Base-by-base conservation (phyloP, 2,113 vertebrate genomes). In the Rhynchomys soricoides region DNA sequence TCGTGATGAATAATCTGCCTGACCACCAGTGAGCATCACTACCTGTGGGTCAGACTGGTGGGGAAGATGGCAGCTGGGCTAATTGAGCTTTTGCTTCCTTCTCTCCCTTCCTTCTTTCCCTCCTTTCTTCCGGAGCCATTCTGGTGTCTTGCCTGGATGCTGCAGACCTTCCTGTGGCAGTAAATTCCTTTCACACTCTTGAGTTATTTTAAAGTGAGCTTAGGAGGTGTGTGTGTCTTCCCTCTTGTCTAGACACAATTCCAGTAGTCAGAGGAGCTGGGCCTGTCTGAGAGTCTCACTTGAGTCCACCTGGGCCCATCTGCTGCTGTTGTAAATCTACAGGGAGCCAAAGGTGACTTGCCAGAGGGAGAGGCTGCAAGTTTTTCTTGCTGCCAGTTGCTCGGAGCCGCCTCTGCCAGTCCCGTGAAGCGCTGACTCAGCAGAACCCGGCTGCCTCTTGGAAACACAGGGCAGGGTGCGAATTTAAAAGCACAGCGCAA, bases 231-330 rank as follows among this genome's bases (percentile, higher is more conserved):
- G 24, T 26, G 24, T 29, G 29, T 24, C 43, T 22, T 29, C 50
- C 31, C 77, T 92, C 43, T 93, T 7, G 57, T 94, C 95, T 93
- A 96, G 91, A 94, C 88, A 86, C 89, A 24, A 16, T 70, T 91
- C 82, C 89, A 37, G 31, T 7, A 8, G 55, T 90, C n/a, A 45
- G 57, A 70, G 21, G 81, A 70, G 57, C 34, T 19, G 31, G 43
- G 50, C 40, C 93, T 66, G 66, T 62, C 70, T 59, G 64, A 34
- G 93, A 62, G 19, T 85, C 89, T 91, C 91, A 16, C 89, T 21
- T 0, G 13, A 81, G 82, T 89, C 52, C 83, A 77, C 71, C 92
- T 73, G 86, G 59, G 79, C 89, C 83, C 92, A 57, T 92, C 77
- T 88, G 95, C 24, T 52, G 78, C 78, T 52, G n/a, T n/a, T 29